Percentiles rank a stretch among this genome's conserved stretches.
Evolutionary conservation across 2,797 vertebrate genomes (phyloP).

Genomic region (Philypnodon macrostomus): DNA sequence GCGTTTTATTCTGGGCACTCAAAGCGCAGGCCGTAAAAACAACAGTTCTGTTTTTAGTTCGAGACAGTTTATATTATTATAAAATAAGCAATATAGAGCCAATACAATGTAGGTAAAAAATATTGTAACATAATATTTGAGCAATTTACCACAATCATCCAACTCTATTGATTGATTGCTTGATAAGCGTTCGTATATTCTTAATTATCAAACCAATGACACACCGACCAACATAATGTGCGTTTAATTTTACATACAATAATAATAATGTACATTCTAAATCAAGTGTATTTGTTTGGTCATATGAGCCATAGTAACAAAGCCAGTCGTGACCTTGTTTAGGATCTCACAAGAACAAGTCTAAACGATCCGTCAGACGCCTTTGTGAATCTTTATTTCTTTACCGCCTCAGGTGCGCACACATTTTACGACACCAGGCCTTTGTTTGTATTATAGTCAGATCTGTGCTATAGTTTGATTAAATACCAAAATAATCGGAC

Average conservation of each 20-base stretch:
- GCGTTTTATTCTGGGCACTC: slow-evolving; percentile 1
- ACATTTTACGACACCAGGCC: neutral
- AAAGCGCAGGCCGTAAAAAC: slow-evolving; percentile 1
- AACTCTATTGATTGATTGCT: too few species aligned
- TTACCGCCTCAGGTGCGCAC: neutral
- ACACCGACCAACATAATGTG: too few species aligned
- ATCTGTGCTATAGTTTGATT: neutral
- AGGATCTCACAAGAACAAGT: neutral
- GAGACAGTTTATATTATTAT: too few species aligned
- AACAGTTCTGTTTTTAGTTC: neutral
- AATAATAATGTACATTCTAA: too few species aligned
- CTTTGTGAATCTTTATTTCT: neutral
- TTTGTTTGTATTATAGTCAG: neutral
- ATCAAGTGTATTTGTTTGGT: too few species aligned
- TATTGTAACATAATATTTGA: too few species aligned
- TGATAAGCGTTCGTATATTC: too few species aligned
- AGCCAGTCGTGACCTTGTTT: neutral
- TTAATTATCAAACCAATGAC: too few species aligned
- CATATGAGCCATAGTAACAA: neutral
- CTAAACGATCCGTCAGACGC: too few species aligned
- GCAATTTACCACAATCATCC: too few species aligned
- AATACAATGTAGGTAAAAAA: neutral
- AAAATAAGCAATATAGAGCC: too few species aligned
- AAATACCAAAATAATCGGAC: neutral
- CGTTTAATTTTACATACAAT: too few species aligned